Evolutionary conservation across 1,140 invertebrate species (phyloP), one percentile per base, ranked within the genome.

Genomic region (Drosophila sucinea): DNA sequence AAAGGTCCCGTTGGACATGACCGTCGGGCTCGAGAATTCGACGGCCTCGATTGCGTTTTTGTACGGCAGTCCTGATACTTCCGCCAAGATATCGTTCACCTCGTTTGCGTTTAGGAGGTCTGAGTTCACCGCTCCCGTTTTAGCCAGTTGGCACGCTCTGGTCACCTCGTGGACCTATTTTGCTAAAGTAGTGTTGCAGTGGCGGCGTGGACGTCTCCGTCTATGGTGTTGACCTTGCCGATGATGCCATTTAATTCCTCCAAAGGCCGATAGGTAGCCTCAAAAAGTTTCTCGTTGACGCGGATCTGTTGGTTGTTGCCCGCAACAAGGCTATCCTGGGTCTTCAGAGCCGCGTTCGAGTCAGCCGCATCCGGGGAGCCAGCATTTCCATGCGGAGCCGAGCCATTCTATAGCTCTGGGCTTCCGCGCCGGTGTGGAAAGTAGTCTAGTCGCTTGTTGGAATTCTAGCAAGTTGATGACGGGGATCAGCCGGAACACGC

Each of bases 301-400:
- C 11, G 8, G 10, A 60, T 41, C 23, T 61, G 62, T 35, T 66
- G 62, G 27, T 66, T 60, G 5, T 23, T 71, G 2, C 64, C 64
- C 23, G 33, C 3, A 4, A 41, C 29, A 7, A 55, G 5, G 10
- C 11, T 54, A 6, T 29, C 23, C 27, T 57, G 30, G 5, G 67
- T 41, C 3, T 11, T 56, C 11, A 44, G 47, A 17, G 55, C 60
- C 4, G 66, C 47, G 4, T 32, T 61, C 60, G 55, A 57, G 5
- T 64, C 61, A 5, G 54, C 29, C 7, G 38, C 54, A 11, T 67
- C 40, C 3, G 56, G 35, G 23, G 64, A 44, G 11, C 63, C 63
- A 30, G 63, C 51, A 66, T 11, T 67, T 60, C 56, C 64, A 60
- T 2, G 55, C 64, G 2, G 56, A 51, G 30, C 55, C 56, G 2